A percentile compares a stretch with the other conserved stretches of the same genome.
Conservation (phyloP, 2,888 invertebrate genomes). For the Hipparchia semele region DNA sequence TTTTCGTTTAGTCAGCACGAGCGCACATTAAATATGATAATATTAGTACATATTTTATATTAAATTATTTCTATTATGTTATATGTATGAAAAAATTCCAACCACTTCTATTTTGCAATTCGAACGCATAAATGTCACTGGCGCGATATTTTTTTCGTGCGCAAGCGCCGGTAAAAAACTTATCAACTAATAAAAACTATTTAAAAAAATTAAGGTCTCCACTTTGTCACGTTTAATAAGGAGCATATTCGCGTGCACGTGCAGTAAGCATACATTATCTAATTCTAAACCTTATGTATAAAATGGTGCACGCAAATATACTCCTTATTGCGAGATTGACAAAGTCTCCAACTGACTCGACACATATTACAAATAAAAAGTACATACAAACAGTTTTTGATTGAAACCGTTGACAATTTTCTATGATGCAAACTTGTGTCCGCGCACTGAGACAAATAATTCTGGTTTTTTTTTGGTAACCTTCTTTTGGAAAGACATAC, state of each 20-base stretch:
- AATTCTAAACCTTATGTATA: constrained; percentile 33
- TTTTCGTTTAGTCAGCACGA: constrained; percentile 49
- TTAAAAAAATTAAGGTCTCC: constrained; percentile 31
- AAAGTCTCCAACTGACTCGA: constrained; percentile 9
- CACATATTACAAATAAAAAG: constrained; percentile 10
- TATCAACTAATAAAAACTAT: constrained; percentile 35
- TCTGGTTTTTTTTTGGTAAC: neutral
- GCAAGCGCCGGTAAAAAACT: constrained; percentile 33
- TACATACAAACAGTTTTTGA: neutral
- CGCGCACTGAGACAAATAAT: neutral
- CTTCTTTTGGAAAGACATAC: neutral
- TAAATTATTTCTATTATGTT: neutral
- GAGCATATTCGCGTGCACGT: constrained; percentile 25
- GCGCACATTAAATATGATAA: constrained; percentile 30
- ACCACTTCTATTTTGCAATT: constrained; percentile 27
- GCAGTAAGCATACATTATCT: constrained; percentile 25
- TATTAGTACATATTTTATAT: constrained; percentile 7
- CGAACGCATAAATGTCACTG: constrained; percentile 21
- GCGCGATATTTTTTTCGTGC: neutral
- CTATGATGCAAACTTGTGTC: neutral
- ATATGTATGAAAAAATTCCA: constrained; percentile 21
- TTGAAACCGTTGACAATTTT: neutral
- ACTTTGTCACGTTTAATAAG: constrained; percentile 18
- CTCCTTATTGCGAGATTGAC: constrained; percentile 22
- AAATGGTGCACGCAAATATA: constrained; percentile 32